Conservation (phyloP, 2,113 vertebrate species). For the Oreotragus oreotragus region DNA sequence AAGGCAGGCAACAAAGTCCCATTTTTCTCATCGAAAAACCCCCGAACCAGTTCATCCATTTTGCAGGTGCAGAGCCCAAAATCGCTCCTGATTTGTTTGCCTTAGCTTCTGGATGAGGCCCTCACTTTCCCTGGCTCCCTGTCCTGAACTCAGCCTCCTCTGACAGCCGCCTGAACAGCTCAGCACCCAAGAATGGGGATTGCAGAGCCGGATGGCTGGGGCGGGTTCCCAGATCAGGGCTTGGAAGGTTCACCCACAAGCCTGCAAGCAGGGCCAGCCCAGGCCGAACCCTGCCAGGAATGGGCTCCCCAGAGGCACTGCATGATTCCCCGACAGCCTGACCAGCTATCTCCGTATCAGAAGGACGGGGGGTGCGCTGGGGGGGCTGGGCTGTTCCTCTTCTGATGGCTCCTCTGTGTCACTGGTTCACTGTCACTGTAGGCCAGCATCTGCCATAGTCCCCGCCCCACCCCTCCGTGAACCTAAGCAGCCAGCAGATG, state of each 20-base stretch:
- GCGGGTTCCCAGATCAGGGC: background rate
- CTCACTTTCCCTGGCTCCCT: background rate
- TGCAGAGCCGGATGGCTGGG: background rate
- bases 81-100: background rate
- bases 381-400: background rate
- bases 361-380: background rate
- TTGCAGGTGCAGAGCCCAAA: background rate
- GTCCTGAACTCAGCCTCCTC: background rate
- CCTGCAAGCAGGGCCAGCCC: background rate
- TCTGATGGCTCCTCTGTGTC: background rate
- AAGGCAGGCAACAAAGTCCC: background rate
- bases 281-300: background rate
- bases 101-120: background rate
- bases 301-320: background rate
- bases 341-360: background rate
- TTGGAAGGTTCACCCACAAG: background rate
- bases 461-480: fast-evolving
- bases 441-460: background rate
- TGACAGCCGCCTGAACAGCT: background rate
- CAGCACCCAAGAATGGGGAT: background rate
- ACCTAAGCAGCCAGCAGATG: background rate
- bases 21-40: conserved; percentile 14
- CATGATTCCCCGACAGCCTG: background rate
- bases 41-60: background rate
- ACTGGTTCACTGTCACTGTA: background rate